Base-by-base conservation (phyloP, 2,113 vertebrate genomes). In the Coptodon rendalli region DNA sequence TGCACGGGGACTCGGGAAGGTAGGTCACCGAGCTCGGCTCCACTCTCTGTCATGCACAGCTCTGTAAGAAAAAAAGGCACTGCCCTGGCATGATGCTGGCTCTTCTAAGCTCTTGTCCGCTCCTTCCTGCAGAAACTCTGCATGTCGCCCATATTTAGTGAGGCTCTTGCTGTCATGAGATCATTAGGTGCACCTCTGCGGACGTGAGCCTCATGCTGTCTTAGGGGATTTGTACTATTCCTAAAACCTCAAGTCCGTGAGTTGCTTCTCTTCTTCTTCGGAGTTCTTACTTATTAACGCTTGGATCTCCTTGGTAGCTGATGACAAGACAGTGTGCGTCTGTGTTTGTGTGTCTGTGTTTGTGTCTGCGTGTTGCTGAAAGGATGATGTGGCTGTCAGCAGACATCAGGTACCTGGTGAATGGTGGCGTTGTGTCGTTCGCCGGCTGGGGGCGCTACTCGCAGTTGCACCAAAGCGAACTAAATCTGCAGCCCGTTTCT, bases 371-470 rank as follows among this genome's bases (percentile, higher is more conserved):
- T 82, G 66, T 34, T 59, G 56, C 83, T 57, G 82, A 80, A 19
- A 36, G 80, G 83, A 86, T 94, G 92, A 93, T 93, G 94, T 95
- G 94, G 92, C 92, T 82, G 90, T 87, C 89, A 89, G 85, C 89
- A 83, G 82, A 85, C 89, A 87, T 89, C 80, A 92, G 90, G 88
- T 89, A 90, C 78, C 73, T 27, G 24, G 82, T 86, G 76, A 87
- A 89, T 84, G 38, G 52, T 80, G 85, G 71, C 48, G 54, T 80
- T 86, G 76, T 83, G 54, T 71, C 8, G 7, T 52, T 31, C 16
- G 59, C 91, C 91, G 31, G 82, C 38, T n/a, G 89, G 86, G 34
- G 91, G 92, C 86, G 91, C 89, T 89, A 52, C 83, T 83, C 38
- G 54, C 59, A 80, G 66, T 80, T 86, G 87, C 36, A 50, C 27